Evolutionary conservation across 1,140 invertebrate species (phyloP).

Genomic region (Leptinotarsa undecemlineata): DNA sequence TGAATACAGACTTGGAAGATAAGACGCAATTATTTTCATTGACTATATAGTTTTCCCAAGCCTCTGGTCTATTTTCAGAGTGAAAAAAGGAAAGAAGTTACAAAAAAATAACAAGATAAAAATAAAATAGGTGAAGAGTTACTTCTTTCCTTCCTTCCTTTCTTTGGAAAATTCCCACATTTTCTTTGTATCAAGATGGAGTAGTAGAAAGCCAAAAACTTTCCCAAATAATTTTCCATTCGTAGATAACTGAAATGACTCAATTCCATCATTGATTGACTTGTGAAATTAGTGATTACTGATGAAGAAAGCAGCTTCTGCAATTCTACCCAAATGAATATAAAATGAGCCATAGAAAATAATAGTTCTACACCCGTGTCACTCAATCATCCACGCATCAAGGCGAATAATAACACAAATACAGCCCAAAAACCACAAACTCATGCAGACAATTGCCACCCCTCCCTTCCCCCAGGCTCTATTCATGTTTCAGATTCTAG

Average conservation of each 20-base stretch:
- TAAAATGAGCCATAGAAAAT: too few species aligned
- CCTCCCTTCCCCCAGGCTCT: neutral
- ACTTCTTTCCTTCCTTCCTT: too few species aligned
- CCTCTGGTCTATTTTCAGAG: slow-evolving; percentile 10
- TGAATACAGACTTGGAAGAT: neutral
- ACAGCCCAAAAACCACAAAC: neutral
- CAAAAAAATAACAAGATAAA: neutral
- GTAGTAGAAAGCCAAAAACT: too few species aligned
- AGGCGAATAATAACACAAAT: neutral
- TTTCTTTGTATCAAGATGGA: too few species aligned
- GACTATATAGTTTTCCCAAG: slow-evolving; percentile 2
- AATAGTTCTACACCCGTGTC: too few species aligned
- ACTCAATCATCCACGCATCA: neutral
- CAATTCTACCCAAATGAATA: too few species aligned
- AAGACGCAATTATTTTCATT: slow-evolving; percentile 7
- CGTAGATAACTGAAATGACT: neutral
- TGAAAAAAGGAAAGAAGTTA: neutral
- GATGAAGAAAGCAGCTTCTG: too few species aligned
- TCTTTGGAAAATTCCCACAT: too few species aligned
- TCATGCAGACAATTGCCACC: neutral
- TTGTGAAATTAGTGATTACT: too few species aligned
- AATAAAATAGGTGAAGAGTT: too few species aligned
- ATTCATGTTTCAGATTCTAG: slow-evolving; percentile 27
- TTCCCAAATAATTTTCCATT: neutral
- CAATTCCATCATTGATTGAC: too few species aligned